Evolutionary conservation across 2,113 vertebrate species (phyloP), one percentile per base, ranked within the genome.

Genomic region (Seriola dumerili): DNA sequence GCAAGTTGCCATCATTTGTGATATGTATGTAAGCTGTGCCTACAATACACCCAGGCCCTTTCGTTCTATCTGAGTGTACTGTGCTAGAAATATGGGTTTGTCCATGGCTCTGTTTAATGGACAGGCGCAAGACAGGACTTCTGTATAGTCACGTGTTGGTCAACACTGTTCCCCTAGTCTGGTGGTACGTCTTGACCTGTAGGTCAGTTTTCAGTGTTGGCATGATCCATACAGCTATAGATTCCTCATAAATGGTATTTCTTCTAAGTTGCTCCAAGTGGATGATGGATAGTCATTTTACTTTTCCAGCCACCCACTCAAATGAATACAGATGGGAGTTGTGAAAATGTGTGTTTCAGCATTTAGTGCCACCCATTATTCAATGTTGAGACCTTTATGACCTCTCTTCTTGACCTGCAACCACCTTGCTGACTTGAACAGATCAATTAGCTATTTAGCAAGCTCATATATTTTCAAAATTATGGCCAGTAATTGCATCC

Each of bases 381-480:
- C 66, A 42, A 40, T 57, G 23, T 21, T 59, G 40, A n/a, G 9
- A 67, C 55, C 62, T n/a, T 57, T 16, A 21, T 12, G 59, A 58
- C 9, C 10, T 71, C 71, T 78, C 11, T 8, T 8, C 14, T 73
- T n/a, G 42, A 78, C 66, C 38, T 64, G 25, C 19, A 21, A 23
- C 42, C 29, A 54, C 42, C 34, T 62, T 25, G n/a, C 62, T 23
- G 67, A 76, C 10, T 68, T 16, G 4, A 70, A 19, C 17, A 58
- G 54, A 52, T 69, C 29, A 34, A 34, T 21, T 54, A 14, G 16
- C 11, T 34, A 21, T 11, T 10, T 4, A 63, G 36, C 21, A 19
- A 40, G 42, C n/a, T 38, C 19, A n/a, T 23, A 59, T 59, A 54
- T 54, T 80, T 70, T 40, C 14, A 67, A 21, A 67, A 40, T 63